Evolutionary conservation across 2,888 invertebrate genomes (phyloP).

Genomic region (Anthrax anthrax): DNA sequence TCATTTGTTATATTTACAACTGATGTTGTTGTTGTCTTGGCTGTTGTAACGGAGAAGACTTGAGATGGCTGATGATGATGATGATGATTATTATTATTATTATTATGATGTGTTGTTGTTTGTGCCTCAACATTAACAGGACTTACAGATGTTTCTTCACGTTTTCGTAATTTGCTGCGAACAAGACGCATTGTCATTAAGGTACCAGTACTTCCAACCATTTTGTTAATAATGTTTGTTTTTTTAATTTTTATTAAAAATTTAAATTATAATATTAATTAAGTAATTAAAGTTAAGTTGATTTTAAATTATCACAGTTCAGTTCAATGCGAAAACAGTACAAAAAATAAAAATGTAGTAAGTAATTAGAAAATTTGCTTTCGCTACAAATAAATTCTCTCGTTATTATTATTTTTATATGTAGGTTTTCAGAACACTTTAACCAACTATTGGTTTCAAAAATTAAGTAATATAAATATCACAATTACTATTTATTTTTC

Average conservation of each 20-base stretch:
- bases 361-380: no score
- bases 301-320: slow-evolving; percentile 18
- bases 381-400: no score
- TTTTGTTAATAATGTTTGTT: slow-evolving; percentile 23
- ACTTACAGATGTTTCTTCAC: slow-evolving; percentile 62
- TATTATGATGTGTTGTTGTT: slow-evolving; percentile 37
- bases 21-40: slow-evolving; percentile 9
- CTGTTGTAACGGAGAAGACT: slow-evolving; percentile 13
- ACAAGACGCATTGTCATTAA: slow-evolving; percentile 82
- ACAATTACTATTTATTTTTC: no score
- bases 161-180: slow-evolving; percentile 77
- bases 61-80: slow-evolving; percentile 21
- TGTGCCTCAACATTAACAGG: slow-evolving; percentile 47
- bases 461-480: neutral
- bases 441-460: neutral
- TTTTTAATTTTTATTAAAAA: slow-evolving; percentile 5
- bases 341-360: neutral
- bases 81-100: slow-evolving; percentile 3
- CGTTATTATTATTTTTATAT: neutral
- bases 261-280: slow-evolving; percentile 10
- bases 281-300: no score
- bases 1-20: slow-evolving; percentile 13
- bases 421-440: neutral
- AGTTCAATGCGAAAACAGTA: slow-evolving; percentile 14
- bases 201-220: slow-evolving; percentile 77